These are phyloP conservation scores for Chelidonichthys spinosus DNA, from an alignment of 2,797 vertebrate species.

Conservation along the genomic window DNA sequence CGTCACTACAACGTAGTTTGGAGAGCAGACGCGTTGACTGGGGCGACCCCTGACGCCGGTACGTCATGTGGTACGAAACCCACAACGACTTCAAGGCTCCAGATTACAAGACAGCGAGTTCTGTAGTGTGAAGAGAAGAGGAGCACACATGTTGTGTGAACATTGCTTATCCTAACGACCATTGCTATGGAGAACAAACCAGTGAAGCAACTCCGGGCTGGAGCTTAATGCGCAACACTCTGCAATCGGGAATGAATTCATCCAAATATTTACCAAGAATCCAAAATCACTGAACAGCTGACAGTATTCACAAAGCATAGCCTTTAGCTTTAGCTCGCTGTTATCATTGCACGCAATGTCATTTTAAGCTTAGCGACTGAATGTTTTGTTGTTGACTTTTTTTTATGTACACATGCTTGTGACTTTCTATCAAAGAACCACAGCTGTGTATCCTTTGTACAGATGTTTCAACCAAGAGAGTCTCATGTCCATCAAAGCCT, in stretches of 20 bases:
- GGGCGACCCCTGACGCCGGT: too few species aligned
- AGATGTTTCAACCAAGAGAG: background rate
- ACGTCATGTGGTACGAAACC: too few species aligned
- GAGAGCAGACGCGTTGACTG: too few species aligned
- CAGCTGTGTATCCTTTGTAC: conserved; percentile 1
- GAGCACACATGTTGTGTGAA: background rate
- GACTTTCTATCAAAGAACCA: background rate
- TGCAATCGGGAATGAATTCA: background rate
- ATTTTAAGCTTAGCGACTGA: too few species aligned
- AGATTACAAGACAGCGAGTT: too few species aligned
- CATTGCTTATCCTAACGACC: background rate
- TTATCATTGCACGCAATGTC: too few species aligned
- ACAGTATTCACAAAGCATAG: background rate
- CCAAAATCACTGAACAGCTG: background rate
- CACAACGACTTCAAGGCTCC: too few species aligned
- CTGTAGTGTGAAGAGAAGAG: too few species aligned
- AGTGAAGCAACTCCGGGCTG: background rate
- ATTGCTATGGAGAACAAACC: background rate
- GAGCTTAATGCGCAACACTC: background rate
- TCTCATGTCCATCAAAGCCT: background rate
- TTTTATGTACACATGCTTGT: background rate
- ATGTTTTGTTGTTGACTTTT: background rate
- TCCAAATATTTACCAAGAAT: background rate
- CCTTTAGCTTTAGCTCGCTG: background rate
- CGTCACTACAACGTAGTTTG: background rate